phyloP scores from a whole-genome alignment of 2,888 invertebrate genomes.

The Hyles lineata region DNA sequence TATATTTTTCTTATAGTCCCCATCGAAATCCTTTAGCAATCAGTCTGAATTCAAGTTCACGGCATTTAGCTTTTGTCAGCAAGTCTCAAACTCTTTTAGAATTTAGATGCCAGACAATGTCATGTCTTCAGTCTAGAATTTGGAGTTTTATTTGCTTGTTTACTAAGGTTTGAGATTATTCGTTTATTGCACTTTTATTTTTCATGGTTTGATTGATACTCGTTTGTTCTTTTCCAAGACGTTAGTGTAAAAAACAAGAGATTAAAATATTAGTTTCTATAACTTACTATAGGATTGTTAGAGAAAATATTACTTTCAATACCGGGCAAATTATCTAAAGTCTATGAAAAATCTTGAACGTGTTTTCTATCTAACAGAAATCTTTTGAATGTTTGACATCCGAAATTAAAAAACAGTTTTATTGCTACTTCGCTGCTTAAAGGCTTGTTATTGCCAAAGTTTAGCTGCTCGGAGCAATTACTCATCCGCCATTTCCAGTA shows the following conservation, averaged over 20 bases:
- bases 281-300: too few species aligned
- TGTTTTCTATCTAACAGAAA: too few species aligned
- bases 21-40: slow-evolving; percentile 17
- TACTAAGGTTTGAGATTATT: not conserved
- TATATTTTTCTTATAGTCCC: slow-evolving; percentile 16
- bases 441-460: too few species aligned
- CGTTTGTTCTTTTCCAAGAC: not conserved
- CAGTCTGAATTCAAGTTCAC: slow-evolving; percentile 24
- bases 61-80: slow-evolving; percentile 17
- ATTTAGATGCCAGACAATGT: not conserved
- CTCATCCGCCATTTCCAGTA: too few species aligned
- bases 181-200: not conserved
- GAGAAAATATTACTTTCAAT: too few species aligned
- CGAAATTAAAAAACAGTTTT: too few species aligned
- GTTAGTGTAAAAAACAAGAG: not conserved
- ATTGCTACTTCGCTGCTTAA: too few species aligned
- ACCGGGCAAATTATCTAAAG: too few species aligned
- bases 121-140: not conserved
- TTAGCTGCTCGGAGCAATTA: too few species aligned
- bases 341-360: too few species aligned
- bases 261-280: not conserved
- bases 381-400: too few species aligned
- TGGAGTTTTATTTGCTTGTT: slow-evolving; percentile 6
- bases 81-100: not conserved
- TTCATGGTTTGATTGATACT: not conserved